Conservation (phyloP, 2,797 vertebrate genomes). For the Gallinago nigripennis region DNA sequence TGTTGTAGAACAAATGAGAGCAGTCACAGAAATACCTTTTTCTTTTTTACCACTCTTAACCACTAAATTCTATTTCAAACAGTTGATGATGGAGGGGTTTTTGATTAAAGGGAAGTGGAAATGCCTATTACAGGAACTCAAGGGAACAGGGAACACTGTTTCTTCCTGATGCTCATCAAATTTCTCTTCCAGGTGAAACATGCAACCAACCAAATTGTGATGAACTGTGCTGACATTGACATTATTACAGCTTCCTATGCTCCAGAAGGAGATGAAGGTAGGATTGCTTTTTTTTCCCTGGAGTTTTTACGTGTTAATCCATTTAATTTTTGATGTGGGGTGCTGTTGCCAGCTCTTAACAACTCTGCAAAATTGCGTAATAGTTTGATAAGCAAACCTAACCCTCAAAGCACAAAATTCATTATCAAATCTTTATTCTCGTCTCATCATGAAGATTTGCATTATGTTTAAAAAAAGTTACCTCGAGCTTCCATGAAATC, state of each 20-base stretch:
- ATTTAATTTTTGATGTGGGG: rapidly evolving
- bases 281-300: constrained; percentile 1
- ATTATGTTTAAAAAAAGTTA: neutral
- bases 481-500: neutral
- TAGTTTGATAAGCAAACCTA: neutral
- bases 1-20: neutral
- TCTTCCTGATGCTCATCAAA: neutral
- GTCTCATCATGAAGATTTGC: rapidly evolving
- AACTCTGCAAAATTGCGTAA: neutral
- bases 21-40: neutral
- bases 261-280: constrained; percentile 93
- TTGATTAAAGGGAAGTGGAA: neutral
- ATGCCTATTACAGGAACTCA: neutral
- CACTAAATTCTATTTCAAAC: neutral
- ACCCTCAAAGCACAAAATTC: neutral
- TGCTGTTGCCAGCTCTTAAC: neutral
- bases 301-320: neutral
- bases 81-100: neutral
- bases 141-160: neutral
- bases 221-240: constrained; percentile 99
- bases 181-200: constrained; percentile 88
- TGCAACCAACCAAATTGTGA: constrained; percentile 97
- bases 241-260: constrained; percentile 96
- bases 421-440: neutral
- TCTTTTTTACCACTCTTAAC: neutral